Evolutionary conservation across 1,140 invertebrate species (phyloP).

Genomic region (Holotrichia oblita): DNA sequence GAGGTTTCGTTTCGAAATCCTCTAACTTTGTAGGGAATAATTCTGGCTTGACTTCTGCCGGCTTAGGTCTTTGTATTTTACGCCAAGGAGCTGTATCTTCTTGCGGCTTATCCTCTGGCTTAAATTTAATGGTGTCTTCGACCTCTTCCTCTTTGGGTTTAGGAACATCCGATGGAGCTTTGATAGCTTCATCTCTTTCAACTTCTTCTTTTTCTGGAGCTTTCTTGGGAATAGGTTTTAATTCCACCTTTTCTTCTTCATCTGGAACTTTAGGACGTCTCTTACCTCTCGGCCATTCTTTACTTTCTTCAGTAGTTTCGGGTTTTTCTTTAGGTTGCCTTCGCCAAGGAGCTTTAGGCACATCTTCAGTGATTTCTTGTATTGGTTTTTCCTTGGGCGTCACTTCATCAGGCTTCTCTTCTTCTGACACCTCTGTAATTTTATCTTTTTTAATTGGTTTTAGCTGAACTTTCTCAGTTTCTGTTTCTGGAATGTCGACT

Average conservation of each 20-base stretch:
- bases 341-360: slow-evolving; percentile 52
- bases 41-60: slow-evolving; percentile 49
- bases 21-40: slow-evolving; percentile 58
- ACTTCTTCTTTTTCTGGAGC: slow-evolving; percentile 47
- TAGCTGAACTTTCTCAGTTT: slow-evolving; percentile 50
- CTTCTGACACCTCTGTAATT: slow-evolving; percentile 49
- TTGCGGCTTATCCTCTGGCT: slow-evolving; percentile 52
- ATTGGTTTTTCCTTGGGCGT: slow-evolving; percentile 50
- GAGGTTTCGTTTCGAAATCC: slow-evolving; percentile 52
- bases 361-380: slow-evolving; percentile 56
- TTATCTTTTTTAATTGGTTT: slow-evolving; percentile 52
- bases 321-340: slow-evolving; percentile 56
- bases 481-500: slow-evolving; percentile 51
- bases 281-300: slow-evolving; percentile 62
- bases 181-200: slow-evolving; percentile 47
- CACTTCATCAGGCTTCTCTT: slow-evolving; percentile 51
- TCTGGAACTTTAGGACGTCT: slow-evolving; percentile 59
- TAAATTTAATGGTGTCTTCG: slow-evolving; percentile 50
- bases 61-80: slow-evolving; percentile 55
- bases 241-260: slow-evolving; percentile 56
- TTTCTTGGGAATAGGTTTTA: slow-evolving; percentile 57
- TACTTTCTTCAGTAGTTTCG: slow-evolving; percentile 56
- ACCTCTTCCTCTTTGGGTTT: slow-evolving; percentile 43
- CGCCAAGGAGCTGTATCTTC: slow-evolving; percentile 51
- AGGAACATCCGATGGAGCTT: slow-evolving; percentile 51